Conservation (phyloP, 1,140 invertebrate species). For the Drosophila pectinifera region DNA sequence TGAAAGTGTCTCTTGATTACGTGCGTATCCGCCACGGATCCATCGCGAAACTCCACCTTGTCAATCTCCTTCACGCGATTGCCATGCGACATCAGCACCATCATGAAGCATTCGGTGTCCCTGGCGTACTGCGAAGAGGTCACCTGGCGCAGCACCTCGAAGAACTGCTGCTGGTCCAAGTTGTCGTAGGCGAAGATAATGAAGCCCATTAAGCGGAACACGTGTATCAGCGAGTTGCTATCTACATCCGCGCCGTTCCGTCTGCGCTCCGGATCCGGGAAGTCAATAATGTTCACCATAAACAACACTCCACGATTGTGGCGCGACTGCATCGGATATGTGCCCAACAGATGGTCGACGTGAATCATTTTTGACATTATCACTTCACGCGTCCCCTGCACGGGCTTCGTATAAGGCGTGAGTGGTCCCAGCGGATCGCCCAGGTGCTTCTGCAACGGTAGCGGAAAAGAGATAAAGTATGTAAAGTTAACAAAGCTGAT, state of each 20-base stretch:
- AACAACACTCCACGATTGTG: conserved; percentile 86
- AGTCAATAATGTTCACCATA: conserved; percentile 87
- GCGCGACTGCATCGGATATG: conserved; percentile 55
- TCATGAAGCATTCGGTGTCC: conserved; percentile 86
- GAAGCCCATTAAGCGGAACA: conserved; percentile 87
- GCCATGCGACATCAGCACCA: conserved; percentile 88
- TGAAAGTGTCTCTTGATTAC: conserved; percentile 88
- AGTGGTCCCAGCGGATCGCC: conserved; percentile 20
- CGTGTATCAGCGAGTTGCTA: conserved; percentile 84
- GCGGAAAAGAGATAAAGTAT: neutral
- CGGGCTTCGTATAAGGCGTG: conserved; percentile 17
- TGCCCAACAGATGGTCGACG: conserved; percentile 19
- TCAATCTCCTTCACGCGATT: conserved; percentile 69
- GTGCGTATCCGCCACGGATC: conserved; percentile 78
- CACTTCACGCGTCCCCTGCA: conserved; percentile 8
- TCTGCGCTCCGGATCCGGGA: conserved; percentile 58
- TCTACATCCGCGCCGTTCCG: conserved; percentile 86
- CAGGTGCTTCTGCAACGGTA: neutral
- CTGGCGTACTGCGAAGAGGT: conserved; percentile 74
- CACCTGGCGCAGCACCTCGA: conserved; percentile 75
- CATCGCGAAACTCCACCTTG: conserved; percentile 85
- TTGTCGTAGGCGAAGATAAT: conserved; percentile 83
- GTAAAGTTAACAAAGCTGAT: neutral
- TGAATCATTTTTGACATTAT: conserved; percentile 47
- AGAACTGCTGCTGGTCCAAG: conserved; percentile 85